Base-by-base conservation (phyloP, 2,888 invertebrate genomes). In the Parnassius mnemosyne region DNA sequence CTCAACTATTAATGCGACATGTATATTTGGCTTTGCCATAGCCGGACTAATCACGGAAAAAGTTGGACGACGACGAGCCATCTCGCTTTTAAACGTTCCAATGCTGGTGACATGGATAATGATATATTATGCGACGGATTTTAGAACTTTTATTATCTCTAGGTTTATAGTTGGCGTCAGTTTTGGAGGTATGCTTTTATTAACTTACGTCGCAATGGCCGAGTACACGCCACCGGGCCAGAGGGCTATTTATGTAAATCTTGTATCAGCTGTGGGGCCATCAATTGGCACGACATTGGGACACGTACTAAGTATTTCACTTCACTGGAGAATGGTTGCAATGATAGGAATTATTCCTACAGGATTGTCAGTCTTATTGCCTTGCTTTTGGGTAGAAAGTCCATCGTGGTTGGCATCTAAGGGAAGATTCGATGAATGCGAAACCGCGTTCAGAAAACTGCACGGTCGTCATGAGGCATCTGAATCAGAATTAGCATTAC, bases 391-490 rank as follows among this genome's bases (percentile, higher is more conserved):
- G 66, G 65, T 68, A 3, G 72, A 72, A 34, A 71, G 69, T 50
- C 71, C 72, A 1, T 66, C 66, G 7, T 72, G 72, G 72, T 55
- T 72, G 11, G 72, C 72, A 0, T 66, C 71, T 0, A 65, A 69
- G 53, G 71, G 71, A 3, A 62, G 65, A 42, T 72, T 68, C 41
- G 62, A 67, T 3, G 69, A 69, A 51, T 69, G 70, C n/a, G 57
- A 56, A 0, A 12, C 13, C 3, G 60, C 65, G 0, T 67, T 66
- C 11, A 65, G 65, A 20, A 53, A 60, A 25, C 34, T 70, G 2
- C 65, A 71, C 9, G 67, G 66, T 1, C 50, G 13, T 2, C 60
- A 53, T 10, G 46, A 55, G 10, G 49, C 53, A 51, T 46, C 71
- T 0, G 61, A 65, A 56, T 12, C 60, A 5, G 65, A 66, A 59